A percentile compares a stretch with the other conserved stretches of the same genome.
These are phyloP conservation scores for Heterodera filipjevi DNA, from an alignment of 2,888 invertebrate species.

Conservation along the genomic window DNA sequence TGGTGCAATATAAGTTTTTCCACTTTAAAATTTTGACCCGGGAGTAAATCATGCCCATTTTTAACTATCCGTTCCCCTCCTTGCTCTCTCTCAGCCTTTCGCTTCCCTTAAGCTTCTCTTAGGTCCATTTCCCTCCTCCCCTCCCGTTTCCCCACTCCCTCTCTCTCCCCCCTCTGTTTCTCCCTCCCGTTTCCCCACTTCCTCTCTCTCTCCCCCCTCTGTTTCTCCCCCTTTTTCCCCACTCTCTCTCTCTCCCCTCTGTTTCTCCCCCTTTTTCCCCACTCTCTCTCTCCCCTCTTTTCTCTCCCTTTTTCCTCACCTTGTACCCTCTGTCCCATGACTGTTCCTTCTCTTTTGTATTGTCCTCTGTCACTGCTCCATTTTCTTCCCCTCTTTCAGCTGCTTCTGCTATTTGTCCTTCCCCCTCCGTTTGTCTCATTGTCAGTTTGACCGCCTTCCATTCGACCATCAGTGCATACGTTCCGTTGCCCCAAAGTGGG, in stretches of 20 bases:
- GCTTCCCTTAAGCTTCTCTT: too few relatives aligned
- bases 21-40: too few relatives aligned
- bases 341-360: slow-evolving; percentile 6
- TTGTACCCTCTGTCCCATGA: slow-evolving; percentile 33
- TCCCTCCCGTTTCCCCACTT: too few relatives aligned
- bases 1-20: too few relatives aligned
- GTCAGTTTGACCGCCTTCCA: slow-evolving; percentile 26
- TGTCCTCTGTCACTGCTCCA: slow-evolving; percentile 23
- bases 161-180: not conserved
- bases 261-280: too few relatives aligned
- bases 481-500: slow-evolving; percentile 9
- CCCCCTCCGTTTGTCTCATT: not conserved
- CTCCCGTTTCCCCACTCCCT: too few relatives aligned
- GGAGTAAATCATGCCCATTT: too few relatives aligned
- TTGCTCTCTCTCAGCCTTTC: too few relatives aligned
- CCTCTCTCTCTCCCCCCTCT: too few relatives aligned
- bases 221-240: too few relatives aligned
- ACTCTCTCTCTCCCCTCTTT: not conserved
- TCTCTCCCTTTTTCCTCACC: not conserved
- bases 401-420: not conserved
- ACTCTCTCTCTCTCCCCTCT: not conserved
- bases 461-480: slow-evolving; percentile 24
- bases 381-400: not conserved
- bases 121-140: too few relatives aligned
- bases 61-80: too few relatives aligned